These are phyloP conservation scores for Epistrophella euchroma DNA, from an alignment of 2,888 invertebrate species.

Conservation along the genomic window DNA sequence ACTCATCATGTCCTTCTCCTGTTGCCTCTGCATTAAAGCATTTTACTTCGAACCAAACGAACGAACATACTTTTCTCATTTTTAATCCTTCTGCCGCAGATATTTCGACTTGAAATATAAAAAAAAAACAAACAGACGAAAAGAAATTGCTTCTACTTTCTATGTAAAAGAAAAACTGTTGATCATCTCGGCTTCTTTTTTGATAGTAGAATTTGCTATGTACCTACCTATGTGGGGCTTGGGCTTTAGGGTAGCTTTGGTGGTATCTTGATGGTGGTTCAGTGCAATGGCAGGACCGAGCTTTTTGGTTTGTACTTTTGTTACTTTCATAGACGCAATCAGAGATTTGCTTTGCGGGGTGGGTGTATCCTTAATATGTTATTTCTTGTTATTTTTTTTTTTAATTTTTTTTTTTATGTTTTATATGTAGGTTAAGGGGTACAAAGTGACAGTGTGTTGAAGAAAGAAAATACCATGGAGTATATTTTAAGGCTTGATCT, in stretches of 20 bases:
- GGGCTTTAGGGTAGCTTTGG: slow-evolving; percentile 27
- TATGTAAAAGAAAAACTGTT: slow-evolving; percentile 57
- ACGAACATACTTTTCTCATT: slow-evolving; percentile 69
- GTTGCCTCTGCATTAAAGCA: slow-evolving; percentile 17
- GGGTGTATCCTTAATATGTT: slow-evolving; percentile 24
- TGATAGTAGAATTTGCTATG: neutral
- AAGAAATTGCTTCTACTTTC: slow-evolving; percentile 59
- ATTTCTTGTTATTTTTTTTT: slow-evolving; percentile 3
- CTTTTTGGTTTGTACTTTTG: slow-evolving; percentile 48
- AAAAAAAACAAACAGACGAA: slow-evolving; percentile 45
- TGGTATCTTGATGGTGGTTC: slow-evolving; percentile 39
- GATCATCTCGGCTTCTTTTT: slow-evolving; percentile 54
- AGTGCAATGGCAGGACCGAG: slow-evolving; percentile 25
- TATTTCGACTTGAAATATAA: slow-evolving; percentile 49
- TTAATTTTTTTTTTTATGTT: slow-evolving; percentile 13
- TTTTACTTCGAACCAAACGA: slow-evolving; percentile 8
- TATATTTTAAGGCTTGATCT: too few species aligned
- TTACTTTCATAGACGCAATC: slow-evolving; percentile 37
- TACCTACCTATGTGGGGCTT: slow-evolving; percentile 4
- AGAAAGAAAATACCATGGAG: neutral
- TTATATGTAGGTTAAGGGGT: slow-evolving; percentile 8
- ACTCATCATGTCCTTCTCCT: slow-evolving; percentile 25
- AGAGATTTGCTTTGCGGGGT: slow-evolving; percentile 20
- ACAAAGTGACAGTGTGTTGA: slow-evolving; percentile 10
- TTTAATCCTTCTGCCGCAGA: slow-evolving; percentile 75